A percentile compares a stretch with the other conserved stretches of the same genome.
These are phyloP conservation scores for Procambarus clarkii DNA, from an alignment of 1,140 invertebrate genomes.

Conservation along the genomic window DNA sequence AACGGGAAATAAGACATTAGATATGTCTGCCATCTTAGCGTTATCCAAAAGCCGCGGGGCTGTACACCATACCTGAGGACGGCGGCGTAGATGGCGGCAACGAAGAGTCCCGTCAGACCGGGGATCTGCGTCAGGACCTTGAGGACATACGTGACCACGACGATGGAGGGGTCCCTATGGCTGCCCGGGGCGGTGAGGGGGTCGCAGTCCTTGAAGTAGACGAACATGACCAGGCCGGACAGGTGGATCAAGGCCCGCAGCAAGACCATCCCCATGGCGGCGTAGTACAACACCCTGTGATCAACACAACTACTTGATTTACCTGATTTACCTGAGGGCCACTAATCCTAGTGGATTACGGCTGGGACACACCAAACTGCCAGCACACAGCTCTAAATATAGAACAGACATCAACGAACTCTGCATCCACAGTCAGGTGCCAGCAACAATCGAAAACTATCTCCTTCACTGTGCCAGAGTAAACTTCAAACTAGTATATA, in stretches of 20 bases:
- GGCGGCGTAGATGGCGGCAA: constrained; percentile 85
- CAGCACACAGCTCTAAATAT: no score
- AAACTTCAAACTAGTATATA: no score
- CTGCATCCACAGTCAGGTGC: no score
- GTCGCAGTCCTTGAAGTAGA: constrained; percentile 75
- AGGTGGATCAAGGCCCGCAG: constrained; percentile 69
- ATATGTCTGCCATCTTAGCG: not conserved
- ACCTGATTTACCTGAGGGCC: no score
- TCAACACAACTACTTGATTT: no score
- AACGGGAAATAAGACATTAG: no score
- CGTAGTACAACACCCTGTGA: constrained; percentile 69
- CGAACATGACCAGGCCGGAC: constrained; percentile 75
- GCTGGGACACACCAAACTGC: no score
- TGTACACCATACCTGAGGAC: constrained; percentile 82
- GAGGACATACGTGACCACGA: constrained; percentile 65
- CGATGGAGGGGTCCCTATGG: constrained; percentile 2
- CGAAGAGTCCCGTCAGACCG: constrained; percentile 68
- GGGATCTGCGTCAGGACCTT: constrained; percentile 63
- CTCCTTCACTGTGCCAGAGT: no score
- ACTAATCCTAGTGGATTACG: no score
- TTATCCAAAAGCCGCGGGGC: not conserved
- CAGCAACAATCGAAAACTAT: no score
- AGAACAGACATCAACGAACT: no score
- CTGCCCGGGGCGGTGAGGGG: constrained; percentile 71
- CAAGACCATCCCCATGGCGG: constrained; percentile 63